Evolutionary conservation across 2,113 vertebrate genomes (phyloP).

Genomic region (Pomatorhinus ruficollis): DNA sequence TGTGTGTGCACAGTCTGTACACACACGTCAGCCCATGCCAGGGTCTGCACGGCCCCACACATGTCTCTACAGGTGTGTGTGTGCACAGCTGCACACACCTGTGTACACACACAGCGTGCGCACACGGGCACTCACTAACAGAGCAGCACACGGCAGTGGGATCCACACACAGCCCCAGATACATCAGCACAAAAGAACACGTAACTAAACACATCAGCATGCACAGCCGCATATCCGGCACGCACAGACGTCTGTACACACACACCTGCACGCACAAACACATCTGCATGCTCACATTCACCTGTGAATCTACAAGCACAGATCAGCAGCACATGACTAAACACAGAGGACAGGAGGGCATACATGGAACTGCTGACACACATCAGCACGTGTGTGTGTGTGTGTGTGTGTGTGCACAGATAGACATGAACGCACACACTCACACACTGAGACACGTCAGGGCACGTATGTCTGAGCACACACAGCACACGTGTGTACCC

Average conservation of each 20-base stretch:
- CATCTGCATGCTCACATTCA: rapidly evolving
- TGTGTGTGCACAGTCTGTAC: rapidly evolving
- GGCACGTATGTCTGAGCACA: neutral
- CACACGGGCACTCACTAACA: rapidly evolving
- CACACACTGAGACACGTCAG: neutral
- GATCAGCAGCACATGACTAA: neutral
- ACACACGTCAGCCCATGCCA: rapidly evolving
- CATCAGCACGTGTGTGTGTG: rapidly evolving
- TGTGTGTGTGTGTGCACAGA: no score
- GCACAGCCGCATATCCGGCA: neutral
- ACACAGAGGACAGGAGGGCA: neutral
- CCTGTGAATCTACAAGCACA: rapidly evolving
- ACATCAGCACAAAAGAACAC: neutral
- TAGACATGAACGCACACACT: neutral
- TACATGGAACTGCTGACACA: neutral
- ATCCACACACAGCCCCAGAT: no score
- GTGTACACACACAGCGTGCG: rapidly evolving
- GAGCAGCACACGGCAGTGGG: rapidly evolving
- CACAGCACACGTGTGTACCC: rapidly evolving
- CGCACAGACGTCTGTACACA: neutral
- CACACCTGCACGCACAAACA: neutral
- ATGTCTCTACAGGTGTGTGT: rapidly evolving
- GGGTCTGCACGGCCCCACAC: neutral
- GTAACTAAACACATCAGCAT: neutral
- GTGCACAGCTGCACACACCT: neutral